Evolutionary conservation across 2,113 vertebrate species (phyloP).

Genomic region (Mirounga angustirostris): DNA sequence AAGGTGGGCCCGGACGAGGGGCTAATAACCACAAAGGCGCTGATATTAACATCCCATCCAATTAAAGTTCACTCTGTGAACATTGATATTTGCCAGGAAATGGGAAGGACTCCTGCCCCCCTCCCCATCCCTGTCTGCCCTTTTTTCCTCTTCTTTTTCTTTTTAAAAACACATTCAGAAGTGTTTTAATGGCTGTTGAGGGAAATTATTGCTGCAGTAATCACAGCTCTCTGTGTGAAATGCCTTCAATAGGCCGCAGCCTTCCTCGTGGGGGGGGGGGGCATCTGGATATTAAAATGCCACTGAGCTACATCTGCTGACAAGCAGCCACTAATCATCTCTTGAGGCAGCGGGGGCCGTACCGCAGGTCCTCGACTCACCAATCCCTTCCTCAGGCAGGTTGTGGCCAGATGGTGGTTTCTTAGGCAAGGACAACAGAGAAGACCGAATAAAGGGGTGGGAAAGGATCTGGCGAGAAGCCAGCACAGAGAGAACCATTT

Average conservation of each 20-base stretch:
- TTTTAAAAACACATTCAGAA: conserved; percentile 76
- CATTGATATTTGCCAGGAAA: conserved; percentile 75
- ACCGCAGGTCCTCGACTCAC: conserved; percentile 42
- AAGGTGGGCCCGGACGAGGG: conserved; percentile 7
- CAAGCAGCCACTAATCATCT: conserved; percentile 75
- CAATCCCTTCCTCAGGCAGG: conserved; percentile 8
- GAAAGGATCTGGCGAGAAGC: conserved; percentile 25
- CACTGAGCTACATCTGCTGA: conserved; percentile 74
- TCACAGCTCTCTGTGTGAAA: conserved; percentile 88
- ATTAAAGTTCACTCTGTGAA: conserved; percentile 80
- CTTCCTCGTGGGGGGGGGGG: conserved; percentile 67
- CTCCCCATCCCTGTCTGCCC: not conserved
- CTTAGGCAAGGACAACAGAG: conserved; percentile 35
- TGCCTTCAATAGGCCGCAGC: conserved; percentile 72
- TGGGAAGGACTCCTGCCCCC: conserved; percentile 71
- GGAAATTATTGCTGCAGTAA: conserved; percentile 86
- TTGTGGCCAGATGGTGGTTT: conserved; percentile 67
- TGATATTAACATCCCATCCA: conserved; percentile 69
- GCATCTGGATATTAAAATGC: conserved; percentile 77
- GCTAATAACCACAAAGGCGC: conserved; percentile 21
- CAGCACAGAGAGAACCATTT: not conserved
- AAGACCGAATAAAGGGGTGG: not conserved
- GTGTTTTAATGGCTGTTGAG: conserved; percentile 86
- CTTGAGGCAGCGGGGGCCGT: conserved; percentile 65
- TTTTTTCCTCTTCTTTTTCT: conserved; percentile 58